A percentile compares a stretch with the other conserved stretches of the same genome.
phyloP scores from a whole-genome alignment of 2,797 vertebrate genomes.

The Sternotherus odoratus region DNA sequence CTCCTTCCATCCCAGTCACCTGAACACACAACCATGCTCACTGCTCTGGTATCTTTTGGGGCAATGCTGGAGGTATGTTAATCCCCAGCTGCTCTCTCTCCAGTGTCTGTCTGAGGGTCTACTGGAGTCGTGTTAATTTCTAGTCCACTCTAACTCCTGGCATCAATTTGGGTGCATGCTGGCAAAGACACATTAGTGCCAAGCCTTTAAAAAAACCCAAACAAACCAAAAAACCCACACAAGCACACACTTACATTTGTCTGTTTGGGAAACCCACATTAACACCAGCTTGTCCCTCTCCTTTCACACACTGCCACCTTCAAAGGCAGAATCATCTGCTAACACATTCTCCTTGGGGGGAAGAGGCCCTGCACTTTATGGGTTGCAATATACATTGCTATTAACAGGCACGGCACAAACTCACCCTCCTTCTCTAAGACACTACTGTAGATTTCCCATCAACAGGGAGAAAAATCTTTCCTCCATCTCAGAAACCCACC shows the following conservation, averaged over 20 bases:
- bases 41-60: not conserved
- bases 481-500: not conserved
- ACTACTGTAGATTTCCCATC: not conserved
- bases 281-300: not conserved
- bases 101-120: not conserved
- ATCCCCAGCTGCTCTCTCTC: not conserved
- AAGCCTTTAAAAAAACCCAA: not conserved
- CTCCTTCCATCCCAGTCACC: not conserved
- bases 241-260: not conserved
- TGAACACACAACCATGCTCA: fast-evolving
- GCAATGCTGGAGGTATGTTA: not conserved
- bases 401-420: not conserved
- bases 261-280: not conserved
- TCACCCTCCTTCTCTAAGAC: not conserved
- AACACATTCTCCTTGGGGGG: not conserved
- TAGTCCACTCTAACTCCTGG: not conserved
- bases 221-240: not conserved
- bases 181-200: not conserved
- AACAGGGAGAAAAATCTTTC: not conserved
- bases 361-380: fast-evolving
- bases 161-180: not conserved
- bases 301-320: not conserved
- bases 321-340: not conserved
- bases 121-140: not conserved
- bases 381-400: fast-evolving